These are phyloP conservation scores for Polietes domitor DNA, from an alignment of 2,888 invertebrate genomes.

Conservation along the genomic window DNA sequence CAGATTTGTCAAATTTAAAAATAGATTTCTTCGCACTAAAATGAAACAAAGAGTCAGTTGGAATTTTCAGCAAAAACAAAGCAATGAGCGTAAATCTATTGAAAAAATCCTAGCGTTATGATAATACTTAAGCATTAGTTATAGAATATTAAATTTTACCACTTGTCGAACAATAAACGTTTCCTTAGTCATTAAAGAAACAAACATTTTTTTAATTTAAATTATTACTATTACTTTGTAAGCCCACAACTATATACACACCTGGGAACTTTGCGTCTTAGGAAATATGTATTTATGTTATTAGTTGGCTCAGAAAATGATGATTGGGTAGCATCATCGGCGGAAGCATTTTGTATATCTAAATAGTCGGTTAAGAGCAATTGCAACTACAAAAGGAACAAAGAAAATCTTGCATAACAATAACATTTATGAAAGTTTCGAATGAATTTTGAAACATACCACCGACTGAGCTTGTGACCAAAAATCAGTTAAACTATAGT, in stretches of 20 bases:
- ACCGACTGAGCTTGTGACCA: slow-evolving; percentile 95
- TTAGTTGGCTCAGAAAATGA: slow-evolving; percentile 79
- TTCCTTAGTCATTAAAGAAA: background rate
- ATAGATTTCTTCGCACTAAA: slow-evolving; percentile 83
- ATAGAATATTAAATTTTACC: slow-evolving; percentile 26
- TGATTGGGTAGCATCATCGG: slow-evolving; percentile 83
- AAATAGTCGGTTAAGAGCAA: slow-evolving; percentile 92
- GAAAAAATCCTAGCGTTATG: background rate
- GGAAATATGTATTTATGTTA: slow-evolving; percentile 82
- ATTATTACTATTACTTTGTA: background rate
- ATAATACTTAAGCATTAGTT: background rate
- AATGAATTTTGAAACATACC: slow-evolving; percentile 82
- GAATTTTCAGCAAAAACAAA: background rate
- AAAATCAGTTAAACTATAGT: slow-evolving; percentile 89
- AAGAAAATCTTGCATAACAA: background rate
- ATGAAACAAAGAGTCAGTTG: slow-evolving; percentile 5
- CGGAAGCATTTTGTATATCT: slow-evolving; percentile 89
- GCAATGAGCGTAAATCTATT: background rate
- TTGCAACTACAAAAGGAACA: slow-evolving; percentile 85
- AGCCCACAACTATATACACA: slow-evolving; percentile 62
- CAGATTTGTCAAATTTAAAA: slow-evolving; percentile 87
- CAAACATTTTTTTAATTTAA: background rate
- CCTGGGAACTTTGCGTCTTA: slow-evolving; percentile 79
- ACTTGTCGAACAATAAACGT: slow-evolving; percentile 30
- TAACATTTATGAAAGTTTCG: background rate